Base-by-base conservation (phyloP, 2,113 vertebrate species). In the Phyllopteryx taeniolatus region DNA sequence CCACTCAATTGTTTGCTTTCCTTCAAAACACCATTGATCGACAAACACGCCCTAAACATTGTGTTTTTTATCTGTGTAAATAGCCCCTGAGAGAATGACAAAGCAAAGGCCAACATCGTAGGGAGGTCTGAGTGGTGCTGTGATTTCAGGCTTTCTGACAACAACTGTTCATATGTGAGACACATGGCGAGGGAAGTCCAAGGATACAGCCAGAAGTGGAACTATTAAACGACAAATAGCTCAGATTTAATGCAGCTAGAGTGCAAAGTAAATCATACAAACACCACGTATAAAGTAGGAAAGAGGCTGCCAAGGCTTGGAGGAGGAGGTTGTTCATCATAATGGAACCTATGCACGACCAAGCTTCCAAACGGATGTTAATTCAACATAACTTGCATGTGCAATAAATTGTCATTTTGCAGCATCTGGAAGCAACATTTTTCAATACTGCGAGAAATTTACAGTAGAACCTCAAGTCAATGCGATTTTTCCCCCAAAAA, bases 141-240 rank as follows among this genome's bases (percentile, higher is more conserved):
- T 56, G 20, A 56, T 22, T 27, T 19, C 33, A 46, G 35, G 67
- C 62, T 67, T 20, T 76, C 56, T 17, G 39, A 86, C 79, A 79
- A 75, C 82, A 80, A 20, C 51, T 13, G 4, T 63, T 76, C 13
- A 63, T 71, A 83, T 88, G 78, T 79, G 74, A 83, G 80, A 86
- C 87, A 83, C 71, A 76, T 15, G 67, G 72, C 83, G 70, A 74
- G 53, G 79, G 74, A 80, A 79, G 71, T 59, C 69, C 83, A 69
- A 74, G 71, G 73, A 60, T 79, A 68, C 70, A 35, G 49, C 84
- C 79, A 69, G 35, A 4, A 72, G 47, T 15, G 73, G 75, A 83
- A 77, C 79, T 68, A 67, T 71, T 75, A 70, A 59, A 77, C 57
- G 68, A 83, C 78, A 79, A 81, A 83, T 46, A 66, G 44, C 43